phyloP scores from a whole-genome alignment of 2,797 vertebrate species.

The Macropodus opercularis region DNA sequence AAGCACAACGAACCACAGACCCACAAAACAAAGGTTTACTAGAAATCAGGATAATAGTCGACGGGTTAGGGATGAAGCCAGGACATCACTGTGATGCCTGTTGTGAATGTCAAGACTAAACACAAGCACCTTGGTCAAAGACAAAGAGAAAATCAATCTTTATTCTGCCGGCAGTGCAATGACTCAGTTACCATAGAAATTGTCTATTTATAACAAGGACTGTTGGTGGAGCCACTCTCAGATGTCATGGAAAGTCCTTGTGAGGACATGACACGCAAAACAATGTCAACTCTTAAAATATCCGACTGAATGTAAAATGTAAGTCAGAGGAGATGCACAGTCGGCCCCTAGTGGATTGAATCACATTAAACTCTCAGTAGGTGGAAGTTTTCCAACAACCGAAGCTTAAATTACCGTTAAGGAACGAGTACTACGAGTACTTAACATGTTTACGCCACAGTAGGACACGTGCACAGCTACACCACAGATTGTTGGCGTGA shows the following conservation, averaged over 20 bases:
- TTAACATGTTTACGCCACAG: too few relatives aligned
- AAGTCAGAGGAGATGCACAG: background rate
- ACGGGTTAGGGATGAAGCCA: too few relatives aligned
- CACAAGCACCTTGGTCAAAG: constrained; percentile 32
- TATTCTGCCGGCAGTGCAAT: constrained; percentile 27
- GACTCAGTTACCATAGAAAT: constrained; percentile 58
- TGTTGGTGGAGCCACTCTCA: constrained; percentile 43
- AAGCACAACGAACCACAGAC: too few relatives aligned
- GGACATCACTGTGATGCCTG: too few relatives aligned
- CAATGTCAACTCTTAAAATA: constrained; percentile 1
- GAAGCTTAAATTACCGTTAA: background rate
- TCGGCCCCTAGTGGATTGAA: constrained; percentile 8
- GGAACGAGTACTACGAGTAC: too few relatives aligned
- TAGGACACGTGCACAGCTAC: too few relatives aligned
- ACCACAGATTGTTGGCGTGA: too few relatives aligned
- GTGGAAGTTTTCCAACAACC: constrained; percentile 2
- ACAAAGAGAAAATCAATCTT: constrained; percentile 60
- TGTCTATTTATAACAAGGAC: constrained; percentile 67
- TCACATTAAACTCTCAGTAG: background rate
- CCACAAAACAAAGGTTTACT: too few relatives aligned
- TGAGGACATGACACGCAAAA: constrained; percentile 46
- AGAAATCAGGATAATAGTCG: too few relatives aligned
- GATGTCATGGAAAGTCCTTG: constrained; percentile 67
- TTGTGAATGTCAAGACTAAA: constrained; percentile 41
- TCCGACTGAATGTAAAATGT: background rate